Percentiles rank a stretch among this genome's conserved stretches.
Conservation (phyloP, 2,113 vertebrate genomes). For the Aplodontia rufa region DNA sequence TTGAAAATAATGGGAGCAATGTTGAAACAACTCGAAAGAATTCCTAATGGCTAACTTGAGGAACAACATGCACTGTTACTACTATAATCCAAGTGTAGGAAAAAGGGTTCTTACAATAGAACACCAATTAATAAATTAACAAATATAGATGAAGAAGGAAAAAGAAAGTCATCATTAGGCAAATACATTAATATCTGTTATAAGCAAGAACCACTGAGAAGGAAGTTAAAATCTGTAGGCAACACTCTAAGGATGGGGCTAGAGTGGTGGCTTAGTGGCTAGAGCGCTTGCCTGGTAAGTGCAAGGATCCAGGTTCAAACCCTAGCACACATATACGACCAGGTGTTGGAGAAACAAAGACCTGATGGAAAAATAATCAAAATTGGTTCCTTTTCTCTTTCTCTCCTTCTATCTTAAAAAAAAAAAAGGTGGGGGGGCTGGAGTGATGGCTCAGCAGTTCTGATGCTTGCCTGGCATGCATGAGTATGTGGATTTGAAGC, state of each 20-base stretch:
- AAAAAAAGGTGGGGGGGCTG: too few relatives aligned
- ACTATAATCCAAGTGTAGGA: not conserved
- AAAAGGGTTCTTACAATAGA: not conserved
- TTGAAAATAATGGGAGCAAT: not conserved
- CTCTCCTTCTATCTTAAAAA: too few relatives aligned
- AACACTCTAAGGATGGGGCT: constrained; percentile 25
- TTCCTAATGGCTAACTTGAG: not conserved
- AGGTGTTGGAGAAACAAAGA: too few relatives aligned
- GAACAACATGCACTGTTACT: not conserved
- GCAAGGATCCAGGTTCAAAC: too few relatives aligned
- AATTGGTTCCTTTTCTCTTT: too few relatives aligned
- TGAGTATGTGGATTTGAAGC: too few relatives aligned
- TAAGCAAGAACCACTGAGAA: not conserved
- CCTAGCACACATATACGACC: too few relatives aligned
- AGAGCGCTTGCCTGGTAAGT: too few relatives aligned
- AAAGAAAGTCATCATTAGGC: constrained; percentile 6
- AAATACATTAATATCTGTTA: not conserved
- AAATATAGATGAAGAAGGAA: constrained; percentile 8
- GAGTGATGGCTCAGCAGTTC: too few relatives aligned
- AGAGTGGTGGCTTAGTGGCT: too few relatives aligned
- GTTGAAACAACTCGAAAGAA: not conserved
- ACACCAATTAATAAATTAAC: not conserved
- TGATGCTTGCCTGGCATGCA: too few relatives aligned
- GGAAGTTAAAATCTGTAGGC: not conserved
- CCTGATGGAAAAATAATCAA: too few relatives aligned